Base-by-base conservation (phyloP, 2,797 vertebrate genomes). In the Malacoctenus gilli region DNA sequence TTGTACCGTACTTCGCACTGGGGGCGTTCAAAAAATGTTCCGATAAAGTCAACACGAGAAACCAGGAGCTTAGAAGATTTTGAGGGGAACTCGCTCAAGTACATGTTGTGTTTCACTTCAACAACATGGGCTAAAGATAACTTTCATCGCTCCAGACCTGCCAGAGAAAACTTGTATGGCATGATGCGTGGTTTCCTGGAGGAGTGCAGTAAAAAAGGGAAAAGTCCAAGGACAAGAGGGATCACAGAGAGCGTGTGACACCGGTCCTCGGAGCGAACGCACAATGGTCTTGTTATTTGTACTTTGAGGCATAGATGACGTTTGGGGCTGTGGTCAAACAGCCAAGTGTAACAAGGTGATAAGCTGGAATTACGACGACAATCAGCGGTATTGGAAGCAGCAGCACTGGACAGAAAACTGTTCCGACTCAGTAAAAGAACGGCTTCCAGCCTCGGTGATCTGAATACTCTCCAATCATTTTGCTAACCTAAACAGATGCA, bases 111-210 rank as follows among this genome's bases (percentile, higher is more conserved):
- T 83, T 87, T 72, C 20, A 63, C 80, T 89, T 85, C 62, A 82
- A 77, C 68, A 79, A 85, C 71, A 56, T 60, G 66, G 46, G 53
- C 86, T 91, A 87, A 89, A 88, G 58, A 87, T 89, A 89, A 68
- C 79, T 63, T 60, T 60, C 40, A 68, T 49, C 47, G 68, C 51
- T 62, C 39, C n/a, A 79, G 85, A 72, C 60, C 59, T 83, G 77
- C 72, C 80, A 84, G 66, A 64, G 56, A 64, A 69, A 82, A 66
- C 51, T 14, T 79, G 69, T 72, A 72, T 79, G 72, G 70, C 68
- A 55, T 59, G 68, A 53, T 65, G 72, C 85, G 83, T 72, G 83
- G 79, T 86, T 89, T 90, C 71, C 76, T 77, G 77, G 75, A 84
- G 78, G 62, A 66, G 67, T 60, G 71, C 68, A 60, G 74, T 68